Evolutionary conservation across 2,797 vertebrate species (phyloP), one percentile per base, ranked within the genome.

Genomic region (Coregonus ussuriensis): DNA sequence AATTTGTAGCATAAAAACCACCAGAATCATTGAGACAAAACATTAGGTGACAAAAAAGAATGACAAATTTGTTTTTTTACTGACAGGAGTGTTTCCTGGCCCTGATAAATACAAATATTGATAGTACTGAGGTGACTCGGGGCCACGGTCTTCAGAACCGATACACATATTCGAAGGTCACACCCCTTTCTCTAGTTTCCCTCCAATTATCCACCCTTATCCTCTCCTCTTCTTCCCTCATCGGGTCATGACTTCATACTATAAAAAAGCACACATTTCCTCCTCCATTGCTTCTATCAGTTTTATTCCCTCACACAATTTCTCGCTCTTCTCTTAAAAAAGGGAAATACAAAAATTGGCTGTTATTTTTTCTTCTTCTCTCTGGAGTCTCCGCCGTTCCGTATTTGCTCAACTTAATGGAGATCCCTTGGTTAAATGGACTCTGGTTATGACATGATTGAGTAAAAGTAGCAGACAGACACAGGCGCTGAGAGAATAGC

Each of bases 341-440:
- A 15, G 11, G 9, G 41, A 47, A 47, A 35, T 7, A 31, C 33
- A 31, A 66, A 25, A 68, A 59, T 21, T 41, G 7, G 33, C 31
- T 6, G 11, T 16, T 71, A 18, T 21, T 56, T 47, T 53, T 78
- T 31, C 86, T 84, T 31, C 76, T 74, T 83, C 88, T 47, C 41
- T 47, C 41, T 2, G 9, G 41, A 13, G 41, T 47, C 71, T 77
- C 76, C 74, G 74, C 79, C 21, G 74, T 4, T 21, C 82, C 78
- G 80, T 73, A 81, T 85, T 86, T 86, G 77, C 83, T 80, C 82
- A 71, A 87, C 79, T 87, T 91, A 92, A 93, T 92, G 82, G 88
- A 89, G 88, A 86, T 90, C 83, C 82, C 83, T 80, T 68, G 71
- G 83, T 88, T 92, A 91, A 93, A 92, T 90, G 90, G 88, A 89